A percentile compares a stretch with the other conserved stretches of the same genome.
Evolutionary conservation across 2,113 vertebrate genomes (phyloP).

Genomic region (Heptranchias perlo): DNA sequence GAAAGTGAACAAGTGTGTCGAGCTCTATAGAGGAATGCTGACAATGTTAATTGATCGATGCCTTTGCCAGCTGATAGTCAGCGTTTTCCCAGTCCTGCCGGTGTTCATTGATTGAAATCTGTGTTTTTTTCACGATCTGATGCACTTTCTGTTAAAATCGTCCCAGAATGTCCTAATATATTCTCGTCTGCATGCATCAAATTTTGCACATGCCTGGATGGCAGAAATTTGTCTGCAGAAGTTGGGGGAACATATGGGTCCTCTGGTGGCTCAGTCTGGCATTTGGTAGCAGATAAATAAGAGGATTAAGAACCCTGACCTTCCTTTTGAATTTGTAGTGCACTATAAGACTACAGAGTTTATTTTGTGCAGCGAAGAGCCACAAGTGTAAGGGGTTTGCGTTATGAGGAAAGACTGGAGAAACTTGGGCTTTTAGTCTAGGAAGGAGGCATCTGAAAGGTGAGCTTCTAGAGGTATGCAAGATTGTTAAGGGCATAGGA

Average conservation of each 20-base stretch:
- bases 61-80: background rate
- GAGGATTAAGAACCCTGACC: background rate
- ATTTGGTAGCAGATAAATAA: background rate
- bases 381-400: background rate
- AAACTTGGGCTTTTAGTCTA: too few species aligned
- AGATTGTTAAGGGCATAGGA: too few species aligned
- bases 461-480: too few species aligned
- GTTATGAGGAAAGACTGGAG: too few species aligned
- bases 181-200: background rate
- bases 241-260: background rate
- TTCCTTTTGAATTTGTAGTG: background rate
- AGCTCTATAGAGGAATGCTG: background rate
- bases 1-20: background rate
- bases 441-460: background rate
- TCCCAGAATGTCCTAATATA: background rate
- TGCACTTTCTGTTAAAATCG: background rate
- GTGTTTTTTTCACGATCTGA: background rate
- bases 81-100: background rate
- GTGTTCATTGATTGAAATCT: background rate
- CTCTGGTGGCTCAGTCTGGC: background rate
- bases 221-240: background rate
- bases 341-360: background rate
- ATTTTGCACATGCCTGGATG: background rate
- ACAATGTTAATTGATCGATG: slow-evolving; percentile 6
- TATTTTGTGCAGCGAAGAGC: background rate